Conservation (phyloP, 53 echinoderm and acorn worm species). For the Apostichopus leukothele region DNA sequence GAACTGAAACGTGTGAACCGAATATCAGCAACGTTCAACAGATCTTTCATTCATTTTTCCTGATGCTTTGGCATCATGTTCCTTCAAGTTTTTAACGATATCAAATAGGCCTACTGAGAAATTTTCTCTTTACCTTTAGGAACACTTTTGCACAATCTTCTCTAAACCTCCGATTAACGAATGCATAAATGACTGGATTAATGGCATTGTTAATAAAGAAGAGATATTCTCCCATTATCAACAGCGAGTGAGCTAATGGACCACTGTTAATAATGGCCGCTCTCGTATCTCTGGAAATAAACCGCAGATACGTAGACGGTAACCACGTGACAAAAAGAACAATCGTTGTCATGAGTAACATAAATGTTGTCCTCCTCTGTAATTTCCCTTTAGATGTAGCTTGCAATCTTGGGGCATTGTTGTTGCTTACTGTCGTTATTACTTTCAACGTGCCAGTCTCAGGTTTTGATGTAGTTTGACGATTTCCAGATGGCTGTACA, state of each 20-base stretch:
- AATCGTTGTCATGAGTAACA: constrained; percentile 12
- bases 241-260: neutral
- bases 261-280: neutral
- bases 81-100: too few relatives aligned
- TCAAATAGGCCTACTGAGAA: too few relatives aligned
- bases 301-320: neutral
- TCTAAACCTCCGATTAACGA: constrained; percentile 11
- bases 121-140: too few relatives aligned
- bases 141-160: neutral
- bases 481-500: too few relatives aligned
- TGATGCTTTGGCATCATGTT: too few relatives aligned
- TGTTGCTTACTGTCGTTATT: too few relatives aligned
- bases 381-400: neutral
- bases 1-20: too few relatives aligned
- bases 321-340: constrained; percentile 2
- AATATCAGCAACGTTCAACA: too few relatives aligned
- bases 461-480: too few relatives aligned
- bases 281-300: neutral
- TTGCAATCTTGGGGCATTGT: neutral
- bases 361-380: constrained; percentile 8
- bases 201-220: constrained; percentile 27
- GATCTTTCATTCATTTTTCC: too few relatives aligned
- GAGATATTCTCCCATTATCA: neutral
- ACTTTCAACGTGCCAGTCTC: too few relatives aligned
- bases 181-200: constrained; percentile 27